Base-by-base conservation (phyloP, 2,888 invertebrate genomes). In the Vanessa cardui region DNA sequence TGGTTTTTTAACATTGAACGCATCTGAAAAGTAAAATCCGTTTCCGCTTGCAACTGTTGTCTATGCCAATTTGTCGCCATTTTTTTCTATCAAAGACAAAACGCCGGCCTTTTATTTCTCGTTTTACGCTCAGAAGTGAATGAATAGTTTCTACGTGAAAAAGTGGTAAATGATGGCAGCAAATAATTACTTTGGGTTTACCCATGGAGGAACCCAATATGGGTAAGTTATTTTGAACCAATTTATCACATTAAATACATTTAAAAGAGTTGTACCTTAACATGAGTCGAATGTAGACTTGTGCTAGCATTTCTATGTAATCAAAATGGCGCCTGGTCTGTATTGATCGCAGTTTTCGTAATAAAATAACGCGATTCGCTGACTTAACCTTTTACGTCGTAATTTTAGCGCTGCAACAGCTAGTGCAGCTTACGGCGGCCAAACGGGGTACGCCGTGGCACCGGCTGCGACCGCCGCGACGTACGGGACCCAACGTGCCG, bases 101-200 rank as follows among this genome's bases (percentile, higher is more conserved):
- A 88, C 86, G 86, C 91, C 90, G 91, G 90, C 83, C 89, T 88
- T 88, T 77, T 77, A 77, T 77, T 78, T 77, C 77, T 72, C 73
- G 73, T 75, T 76, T 91, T 90, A 85, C 86, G 85, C 80, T 83
- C 76, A 81, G 86, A 88, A 85, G 89, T 88, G 87, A 86, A 86
- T 86, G 82, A 86, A 86, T 86, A 85, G 83, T 88, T 89, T 89
- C 85, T 81, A 82, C 81, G 86, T 84, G 86, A 86, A 89, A 85
- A 87, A 87, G 87, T 86, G 82, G 88, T 92, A 84, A 89, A 92
- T 88, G 87, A 96, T 97, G 97, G 96, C 97, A 92, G 95, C 97
- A 92, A 98, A 98, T 94, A 98, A 98, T 95, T 98, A 98, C 94
- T 97, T 97, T 92, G 97, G 97, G 87, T 98, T 98, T 95, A 97